Base-by-base conservation (phyloP, 2,888 invertebrate species). In the Sceliomorpha sp. region DNA sequence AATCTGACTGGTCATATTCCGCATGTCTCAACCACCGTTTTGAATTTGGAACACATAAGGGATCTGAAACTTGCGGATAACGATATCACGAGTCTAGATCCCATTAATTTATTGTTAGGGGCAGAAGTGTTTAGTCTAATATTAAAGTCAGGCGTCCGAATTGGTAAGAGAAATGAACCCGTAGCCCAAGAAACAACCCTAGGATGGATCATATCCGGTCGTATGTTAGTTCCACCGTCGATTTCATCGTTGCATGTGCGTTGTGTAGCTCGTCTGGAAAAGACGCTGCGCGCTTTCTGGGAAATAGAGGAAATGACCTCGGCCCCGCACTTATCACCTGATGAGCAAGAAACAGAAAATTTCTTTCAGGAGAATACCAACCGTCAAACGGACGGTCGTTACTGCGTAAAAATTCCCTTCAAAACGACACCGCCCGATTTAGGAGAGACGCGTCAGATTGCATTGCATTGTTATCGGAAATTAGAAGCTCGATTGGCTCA, bases 61-160 rank as follows among this genome's bases (percentile, higher is more conserved):
- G 12, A 42, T 53, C 9, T 53, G n/a, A 10, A 13, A 3, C 26
- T 55, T n/a, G 55, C 44, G 6, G 42, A 55, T 12, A n/a, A 40
- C 5, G 14, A 40, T 13, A 6, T 12, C 0, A 15, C 2, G 6
- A n/a, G 6, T 12, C 10, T 12, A n/a, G 1, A 13, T n/a, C 29
- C 32, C 1, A 44, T 55, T 26, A 26, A 44, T 7, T n/a, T 55
- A 8, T 13, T 55, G 4, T 31, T 44, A 8, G 55, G 44, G 4
- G 40, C 55, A 6, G 55, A 55, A 20, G 34, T 55, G 7, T 55
- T 55, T 13, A 44, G 55, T 13, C 26, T 26, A 2, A 34, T 55
- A 13, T 26, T 58, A 9, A 9, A 15, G 31, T 1, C n/a, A 0
- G 59, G 50, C 3, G 40, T 59, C 1, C 39, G 42, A 2, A 2